A percentile compares a stretch with the other conserved stretches of the same genome.
Conservation (phyloP, 2,113 vertebrate species). For the Bucco capensis region DNA sequence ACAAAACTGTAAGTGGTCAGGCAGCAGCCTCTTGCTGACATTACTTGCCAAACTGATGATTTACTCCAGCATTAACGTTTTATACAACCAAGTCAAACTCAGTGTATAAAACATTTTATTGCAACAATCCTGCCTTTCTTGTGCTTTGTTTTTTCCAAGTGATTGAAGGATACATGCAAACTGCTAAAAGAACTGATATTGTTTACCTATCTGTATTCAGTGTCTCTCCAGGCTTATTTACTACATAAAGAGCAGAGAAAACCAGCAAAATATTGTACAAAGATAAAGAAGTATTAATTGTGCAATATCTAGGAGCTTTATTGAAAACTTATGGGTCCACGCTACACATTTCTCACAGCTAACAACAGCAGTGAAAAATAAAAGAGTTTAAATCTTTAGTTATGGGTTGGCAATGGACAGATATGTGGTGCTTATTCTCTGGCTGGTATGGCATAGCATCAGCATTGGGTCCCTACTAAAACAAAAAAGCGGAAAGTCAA, state of each 20-base stretch:
- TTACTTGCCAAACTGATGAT: constrained; percentile 10
- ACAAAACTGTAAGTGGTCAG: constrained; percentile 23
- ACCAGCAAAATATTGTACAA: not conserved
- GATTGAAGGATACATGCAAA: not conserved
- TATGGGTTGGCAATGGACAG: constrained; percentile 9
- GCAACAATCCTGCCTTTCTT: not conserved
- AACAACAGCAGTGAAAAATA: constrained; percentile 37
- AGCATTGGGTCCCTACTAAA: constrained; percentile 8
- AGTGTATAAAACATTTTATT: constrained; percentile 16
- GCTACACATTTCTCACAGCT: not conserved
- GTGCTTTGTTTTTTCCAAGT: not conserved
- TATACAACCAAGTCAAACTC: not conserved
- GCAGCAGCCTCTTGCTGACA: not conserved
- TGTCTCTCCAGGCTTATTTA: not conserved
- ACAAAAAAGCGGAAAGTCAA: constrained; percentile 56
- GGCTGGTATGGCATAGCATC: not conserved
- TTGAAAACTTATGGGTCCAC: not conserved
- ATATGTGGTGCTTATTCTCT: not conserved
- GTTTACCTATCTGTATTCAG: not conserved
- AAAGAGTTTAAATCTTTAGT: constrained; percentile 7
- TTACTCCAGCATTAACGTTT: constrained; percentile 6
- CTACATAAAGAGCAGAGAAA: not conserved
- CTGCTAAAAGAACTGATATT: not conserved
- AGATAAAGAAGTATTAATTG: not conserved
- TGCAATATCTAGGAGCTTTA: not conserved